phyloP scores from a whole-genome alignment of 2,888 invertebrate species.

The Mimachlamys varia region DNA sequence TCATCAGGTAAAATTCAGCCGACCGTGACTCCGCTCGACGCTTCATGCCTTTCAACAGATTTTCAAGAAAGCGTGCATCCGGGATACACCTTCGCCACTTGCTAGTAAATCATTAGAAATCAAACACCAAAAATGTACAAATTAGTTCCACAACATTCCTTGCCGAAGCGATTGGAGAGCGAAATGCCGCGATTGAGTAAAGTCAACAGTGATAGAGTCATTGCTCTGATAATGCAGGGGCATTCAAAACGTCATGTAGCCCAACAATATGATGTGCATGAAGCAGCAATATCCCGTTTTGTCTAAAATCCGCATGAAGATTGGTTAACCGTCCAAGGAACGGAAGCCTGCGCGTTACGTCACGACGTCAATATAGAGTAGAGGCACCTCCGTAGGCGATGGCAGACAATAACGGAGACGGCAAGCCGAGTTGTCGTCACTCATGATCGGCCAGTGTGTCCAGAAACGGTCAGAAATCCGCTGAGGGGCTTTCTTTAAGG shows the following conservation, averaged over 20 bases:
- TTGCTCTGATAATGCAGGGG: slow-evolving; percentile 38
- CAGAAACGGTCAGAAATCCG: slow-evolving; percentile 34
- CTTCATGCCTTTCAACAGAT: no score
- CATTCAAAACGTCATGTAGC: no score
- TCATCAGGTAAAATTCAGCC: no score
- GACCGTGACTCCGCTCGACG: neutral
- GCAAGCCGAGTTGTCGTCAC: slow-evolving; percentile 37
- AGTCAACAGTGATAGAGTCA: slow-evolving; percentile 36
- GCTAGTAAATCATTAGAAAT: neutral
- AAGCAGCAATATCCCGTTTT: slow-evolving; percentile 28
- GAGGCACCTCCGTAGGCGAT: slow-evolving; percentile 39
- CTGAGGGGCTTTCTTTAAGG: slow-evolving; percentile 22
- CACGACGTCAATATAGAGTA: neutral
- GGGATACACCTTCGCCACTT: no score
- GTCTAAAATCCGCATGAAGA: slow-evolving; percentile 34
- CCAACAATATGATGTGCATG: slow-evolving; percentile 35
- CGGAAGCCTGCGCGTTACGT: slow-evolving; percentile 42
- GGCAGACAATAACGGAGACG: neutral
- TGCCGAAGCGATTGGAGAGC: neutral
- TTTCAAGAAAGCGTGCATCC: no score
- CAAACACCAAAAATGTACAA: neutral
- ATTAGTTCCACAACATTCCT: no score
- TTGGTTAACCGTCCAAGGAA: no score
- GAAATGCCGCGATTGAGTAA: slow-evolving; percentile 32
- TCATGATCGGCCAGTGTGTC: no score